Base-by-base conservation (phyloP, 1,140 invertebrate genomes). In the Bombus vancouverensis region DNA sequence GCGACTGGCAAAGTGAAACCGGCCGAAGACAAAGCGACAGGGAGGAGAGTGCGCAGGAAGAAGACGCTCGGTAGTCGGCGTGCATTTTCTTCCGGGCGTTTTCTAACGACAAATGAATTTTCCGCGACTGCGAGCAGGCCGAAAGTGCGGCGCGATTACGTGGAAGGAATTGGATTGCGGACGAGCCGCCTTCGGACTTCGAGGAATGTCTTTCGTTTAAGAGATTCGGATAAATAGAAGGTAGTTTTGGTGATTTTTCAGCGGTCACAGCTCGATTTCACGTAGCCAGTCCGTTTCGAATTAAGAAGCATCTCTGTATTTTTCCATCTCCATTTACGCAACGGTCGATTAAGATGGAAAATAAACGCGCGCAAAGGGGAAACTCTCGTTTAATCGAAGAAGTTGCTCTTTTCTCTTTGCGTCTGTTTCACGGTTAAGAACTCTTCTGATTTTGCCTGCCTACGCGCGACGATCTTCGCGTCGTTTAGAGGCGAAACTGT, bases 61-160 rank as follows among this genome's bases (percentile, higher is more conserved):
- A 65, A 76, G 53, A 18, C 42, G 25, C 74, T 3, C 4, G 32
- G 22, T 28, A 71, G 25, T 37, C 37, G 70, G 57, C 15, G 37
- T 13, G 73, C 32, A 32, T 74, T 74, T 53, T 53, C 75, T 28
- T n/a, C 5, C 37, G 59, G 37, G 15, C 75, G 59, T 77, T 65
- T 65, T 65, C 4, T 42, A 65, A 28, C 75, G 57, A 22, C 57
- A 32, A 65, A 65, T 42, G 59, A 78, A 78, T 78, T 42, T 42
- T 78, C 75, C 75, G n/a, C 59, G 59, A 28, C 57, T 32, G 59
- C 18, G 75, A 44, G 28, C 75, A n/a, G 25, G 59, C 39, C 28
- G 75, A 66, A 42, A 65, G 57, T 10, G 75, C 34, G 28, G 37
- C 75, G 59, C 57, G 37, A 78, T 78, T 65, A 65, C 75, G 57